phyloP scores from a whole-genome alignment of 2,113 vertebrate genomes.

The Empidonax traillii region DNA sequence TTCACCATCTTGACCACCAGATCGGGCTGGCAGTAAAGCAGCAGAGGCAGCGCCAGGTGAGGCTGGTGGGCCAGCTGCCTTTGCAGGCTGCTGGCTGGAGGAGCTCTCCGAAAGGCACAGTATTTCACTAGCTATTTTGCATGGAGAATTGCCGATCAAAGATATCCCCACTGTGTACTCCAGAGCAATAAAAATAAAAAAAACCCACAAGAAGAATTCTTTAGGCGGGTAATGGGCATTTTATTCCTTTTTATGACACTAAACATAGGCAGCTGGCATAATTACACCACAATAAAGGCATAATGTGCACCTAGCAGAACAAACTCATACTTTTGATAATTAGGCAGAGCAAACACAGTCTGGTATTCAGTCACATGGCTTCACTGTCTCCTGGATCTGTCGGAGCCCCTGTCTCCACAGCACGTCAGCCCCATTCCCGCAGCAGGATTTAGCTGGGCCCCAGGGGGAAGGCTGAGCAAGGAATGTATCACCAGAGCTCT shows the following conservation, averaged over 20 bases:
- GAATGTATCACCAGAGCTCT: background rate
- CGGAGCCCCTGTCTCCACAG: background rate
- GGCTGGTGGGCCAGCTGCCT: conserved; percentile 18
- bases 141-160: conserved; percentile 67
- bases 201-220: conserved; percentile 79
- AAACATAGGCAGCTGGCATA: conserved; percentile 85
- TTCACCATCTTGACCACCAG: conserved; percentile 1
- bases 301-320: conserved; percentile 86
- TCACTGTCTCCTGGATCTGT: conserved; percentile 52
- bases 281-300: conserved; percentile 86
- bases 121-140: conserved; percentile 67
- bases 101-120: conserved; percentile 31
- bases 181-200: conserved; percentile 83
- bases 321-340: conserved; percentile 84
- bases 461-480: background rate
- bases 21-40: background rate
- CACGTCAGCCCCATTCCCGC: background rate
- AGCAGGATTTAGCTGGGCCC: background rate
- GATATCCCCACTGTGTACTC: conserved; percentile 73
- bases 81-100: conserved; percentile 48
- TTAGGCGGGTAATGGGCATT: conserved; percentile 84
- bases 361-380: conserved; percentile 64
- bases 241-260: conserved; percentile 88
- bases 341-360: conserved; percentile 84
- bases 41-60: conserved; percentile 12